These are phyloP conservation scores for Caenorhabditis inopinata DNA, from an alignment of 1,140 invertebrate genomes.

Conservation along the genomic window DNA sequence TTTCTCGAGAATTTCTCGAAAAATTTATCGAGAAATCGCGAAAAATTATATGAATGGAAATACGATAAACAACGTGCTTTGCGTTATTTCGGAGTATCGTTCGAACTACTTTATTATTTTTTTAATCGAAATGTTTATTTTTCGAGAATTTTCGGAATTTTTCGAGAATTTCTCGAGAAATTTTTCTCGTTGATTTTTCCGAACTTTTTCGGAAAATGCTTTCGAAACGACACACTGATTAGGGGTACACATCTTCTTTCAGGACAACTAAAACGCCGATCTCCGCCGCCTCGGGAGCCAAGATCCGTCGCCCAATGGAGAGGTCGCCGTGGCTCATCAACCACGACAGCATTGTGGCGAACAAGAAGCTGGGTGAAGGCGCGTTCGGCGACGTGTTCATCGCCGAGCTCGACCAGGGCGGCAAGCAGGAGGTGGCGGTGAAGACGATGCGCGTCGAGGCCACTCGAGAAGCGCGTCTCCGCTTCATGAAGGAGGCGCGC, in stretches of 20 bases:
- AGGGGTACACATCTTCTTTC: too few relatives aligned
- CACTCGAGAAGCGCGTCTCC: slow-evolving; percentile 46
- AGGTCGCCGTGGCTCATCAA: slow-evolving; percentile 55
- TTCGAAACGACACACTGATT: too few relatives aligned
- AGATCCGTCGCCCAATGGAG: slow-evolving; percentile 49
- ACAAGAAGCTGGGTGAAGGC: slow-evolving; percentile 58
- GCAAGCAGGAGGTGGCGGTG: slow-evolving; percentile 47
- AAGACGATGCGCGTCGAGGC: slow-evolving; percentile 48
- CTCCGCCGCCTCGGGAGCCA: slow-evolving; percentile 24
- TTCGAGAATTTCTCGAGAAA: background rate
- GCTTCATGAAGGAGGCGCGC: slow-evolving; percentile 51
- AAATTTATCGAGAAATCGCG: background rate
- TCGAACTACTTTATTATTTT: too few relatives aligned
- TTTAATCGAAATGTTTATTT: too few relatives aligned
- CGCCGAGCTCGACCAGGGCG: slow-evolving; percentile 37
- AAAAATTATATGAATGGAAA: background rate
- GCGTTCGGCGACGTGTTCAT: slow-evolving; percentile 47
- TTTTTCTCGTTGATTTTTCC: background rate
- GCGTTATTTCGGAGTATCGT: too few relatives aligned
- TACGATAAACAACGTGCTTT: too few relatives aligned
- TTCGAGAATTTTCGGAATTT: background rate
- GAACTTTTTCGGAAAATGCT: too few relatives aligned
- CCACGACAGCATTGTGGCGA: slow-evolving; percentile 52
- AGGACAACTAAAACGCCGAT: slow-evolving; percentile 38
- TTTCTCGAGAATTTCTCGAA: too few relatives aligned